Base-by-base conservation (phyloP, 2,113 vertebrate species). In the Odocoileus hemionus region DNA sequence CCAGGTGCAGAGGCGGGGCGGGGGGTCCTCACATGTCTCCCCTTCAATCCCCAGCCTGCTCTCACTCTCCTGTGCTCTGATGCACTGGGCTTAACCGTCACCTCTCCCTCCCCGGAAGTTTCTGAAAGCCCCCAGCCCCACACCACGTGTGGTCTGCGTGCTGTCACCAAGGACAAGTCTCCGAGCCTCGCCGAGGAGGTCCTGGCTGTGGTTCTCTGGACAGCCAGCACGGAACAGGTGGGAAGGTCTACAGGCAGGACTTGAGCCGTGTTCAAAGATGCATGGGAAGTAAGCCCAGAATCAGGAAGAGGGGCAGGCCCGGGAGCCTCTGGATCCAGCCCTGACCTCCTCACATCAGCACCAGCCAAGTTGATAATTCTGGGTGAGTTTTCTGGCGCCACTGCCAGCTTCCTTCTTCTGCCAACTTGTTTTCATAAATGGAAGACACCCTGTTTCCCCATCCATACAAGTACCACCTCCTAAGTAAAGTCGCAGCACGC, bases 201-300 rank as follows among this genome's bases (percentile, higher is more conserved):
- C 13, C 17, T 1, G 28, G 28, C 23, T 21, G 16, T 0, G 26
- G 17, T 10, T 60, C 47, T 91, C 23, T 78, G 11, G 8, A 50
- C 15, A 58, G 82, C 6, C 15, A 15, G 4, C 5, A 4, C 0
- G 2, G 52, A 39, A 52, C 64, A 50, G 16, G 6, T 0, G 2
- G 3, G n/a, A 30, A 67, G 12, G 13, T 67, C 61, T 79, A 39
- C 16, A 39, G 14, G 15, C 3, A 60, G n/a, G 15, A 70, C 33
- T 39, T 6, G 33, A 6, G 50, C 13, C 36, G 26, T 10, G 21
- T 7, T 61, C 12, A 57, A 28, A 52, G n/a, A 39, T 8, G 28
- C 25, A 4, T 0, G 0, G 19, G 7, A 55, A 57, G 15, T n/a
- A 55, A 36, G 50, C 3, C 50, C 0, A 12, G 17, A 28, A 17